These are phyloP conservation scores for Acronicta leporina DNA, from an alignment of 2,888 invertebrate genomes.

Conservation along the genomic window DNA sequence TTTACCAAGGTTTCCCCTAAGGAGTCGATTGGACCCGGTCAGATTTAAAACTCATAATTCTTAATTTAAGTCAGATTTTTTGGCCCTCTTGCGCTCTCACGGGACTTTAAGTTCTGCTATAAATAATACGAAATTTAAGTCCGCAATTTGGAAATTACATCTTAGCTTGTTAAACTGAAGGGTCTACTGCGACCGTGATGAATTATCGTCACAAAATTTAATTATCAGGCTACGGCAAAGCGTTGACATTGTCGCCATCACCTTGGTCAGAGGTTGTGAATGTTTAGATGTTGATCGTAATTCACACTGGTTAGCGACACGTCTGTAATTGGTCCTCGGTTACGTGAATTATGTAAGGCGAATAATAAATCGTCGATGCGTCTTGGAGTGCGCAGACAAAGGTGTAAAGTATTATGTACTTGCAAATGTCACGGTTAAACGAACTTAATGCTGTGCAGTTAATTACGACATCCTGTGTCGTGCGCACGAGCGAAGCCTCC, in stretches of 20 bases:
- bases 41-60: slow-evolving; percentile 30
- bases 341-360: slow-evolving; percentile 50
- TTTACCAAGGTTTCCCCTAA: background rate
- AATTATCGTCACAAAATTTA: slow-evolving; percentile 27
- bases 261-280: slow-evolving; percentile 36
- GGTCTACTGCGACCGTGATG: slow-evolving; percentile 33
- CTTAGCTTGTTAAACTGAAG: slow-evolving; percentile 33
- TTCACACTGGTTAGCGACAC: slow-evolving; percentile 36
- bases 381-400: slow-evolving; percentile 32
- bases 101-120: slow-evolving; percentile 25
- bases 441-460: slow-evolving; percentile 33
- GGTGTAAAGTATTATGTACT: slow-evolving; percentile 40
- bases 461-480: slow-evolving; percentile 46
- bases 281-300: slow-evolving; percentile 22
- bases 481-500: slow-evolving; percentile 18
- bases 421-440: slow-evolving; percentile 57
- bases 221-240: slow-evolving; percentile 14
- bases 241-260: slow-evolving; percentile 37
- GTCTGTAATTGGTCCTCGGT: slow-evolving; percentile 37
- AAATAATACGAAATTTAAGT: slow-evolving; percentile 31
- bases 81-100: slow-evolving; percentile 16
- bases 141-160: slow-evolving; percentile 35
- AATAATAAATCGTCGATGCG: slow-evolving; percentile 25
- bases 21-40: slow-evolving; percentile 12
- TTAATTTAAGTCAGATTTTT: slow-evolving; percentile 24